Evolutionary conservation across 2,797 vertebrate genomes (phyloP).

Genomic region (Centroberyx gerrardi): DNA sequence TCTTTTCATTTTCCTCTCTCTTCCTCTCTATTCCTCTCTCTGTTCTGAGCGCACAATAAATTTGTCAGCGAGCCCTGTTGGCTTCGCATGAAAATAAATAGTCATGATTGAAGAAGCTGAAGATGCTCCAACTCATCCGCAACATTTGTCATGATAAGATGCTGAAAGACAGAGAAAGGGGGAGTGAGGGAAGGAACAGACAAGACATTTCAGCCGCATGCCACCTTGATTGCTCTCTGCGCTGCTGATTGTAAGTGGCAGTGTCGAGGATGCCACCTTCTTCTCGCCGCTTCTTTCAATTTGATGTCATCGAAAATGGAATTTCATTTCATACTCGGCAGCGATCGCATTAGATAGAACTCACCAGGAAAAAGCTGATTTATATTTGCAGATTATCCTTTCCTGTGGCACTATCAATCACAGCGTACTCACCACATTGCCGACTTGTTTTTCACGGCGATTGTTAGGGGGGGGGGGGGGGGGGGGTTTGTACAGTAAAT

Average conservation of each 20-base stretch:
- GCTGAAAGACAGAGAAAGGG: conserved; percentile 40
- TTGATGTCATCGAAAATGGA: conserved; percentile 73
- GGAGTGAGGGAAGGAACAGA: conserved; percentile 8
- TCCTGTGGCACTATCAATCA: conserved; percentile 72
- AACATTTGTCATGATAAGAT: conserved; percentile 66
- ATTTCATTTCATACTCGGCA: conserved; percentile 75
- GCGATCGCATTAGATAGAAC: conserved; percentile 75
- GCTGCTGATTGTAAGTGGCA: conserved; percentile 80
- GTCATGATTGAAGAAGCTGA: conserved; percentile 44
- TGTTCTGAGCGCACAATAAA: not conserved
- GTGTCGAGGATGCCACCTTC: conserved; percentile 74
- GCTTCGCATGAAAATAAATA: conserved; percentile 39
- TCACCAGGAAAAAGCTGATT: conserved; percentile 72
- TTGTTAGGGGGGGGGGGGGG: conserved; percentile 48
- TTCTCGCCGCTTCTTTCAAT: conserved; percentile 75
- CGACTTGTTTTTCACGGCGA: conserved; percentile 52
- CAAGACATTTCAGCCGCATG: conserved; percentile 53
- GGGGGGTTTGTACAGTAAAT: conserved; percentile 67
- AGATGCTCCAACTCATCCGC: conserved; percentile 36
- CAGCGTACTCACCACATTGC: conserved; percentile 10
- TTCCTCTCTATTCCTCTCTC: not conserved
- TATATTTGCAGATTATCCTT: conserved; percentile 72
- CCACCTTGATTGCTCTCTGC: conserved; percentile 79
- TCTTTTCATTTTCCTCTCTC: not conserved
- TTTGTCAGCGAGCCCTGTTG: conserved; percentile 13